Evolutionary conservation across 1,140 invertebrate genomes (phyloP).

Genomic region (Cardiocondyla obscurior): DNA sequence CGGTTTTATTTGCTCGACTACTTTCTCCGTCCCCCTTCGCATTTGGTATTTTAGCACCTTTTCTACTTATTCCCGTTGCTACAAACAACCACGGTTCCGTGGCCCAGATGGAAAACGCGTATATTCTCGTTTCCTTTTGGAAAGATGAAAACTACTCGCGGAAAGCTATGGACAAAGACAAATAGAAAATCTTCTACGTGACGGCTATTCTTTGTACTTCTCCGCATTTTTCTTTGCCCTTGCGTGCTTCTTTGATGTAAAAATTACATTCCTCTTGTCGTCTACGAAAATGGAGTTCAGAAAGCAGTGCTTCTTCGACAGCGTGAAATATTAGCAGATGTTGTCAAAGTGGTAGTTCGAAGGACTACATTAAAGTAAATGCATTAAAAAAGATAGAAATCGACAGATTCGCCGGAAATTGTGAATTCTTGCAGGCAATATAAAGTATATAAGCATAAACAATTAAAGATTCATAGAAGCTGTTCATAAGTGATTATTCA

Average conservation of each 20-base stretch:
- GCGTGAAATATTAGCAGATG: constrained; percentile 25
- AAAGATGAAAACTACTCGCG: constrained; percentile 53
- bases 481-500: constrained; percentile 27
- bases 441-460: not conserved
- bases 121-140: constrained; percentile 41
- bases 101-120: constrained; percentile 37
- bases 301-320: constrained; percentile 20
- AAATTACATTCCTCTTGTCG: constrained; percentile 49
- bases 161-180: constrained; percentile 48
- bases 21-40: constrained; percentile 8
- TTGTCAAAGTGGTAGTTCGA: not conserved
- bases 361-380: not conserved
- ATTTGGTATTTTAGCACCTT: constrained; percentile 47
- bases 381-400: not conserved
- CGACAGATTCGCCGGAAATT: not conserved
- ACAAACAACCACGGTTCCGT: constrained; percentile 4
- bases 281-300: constrained; percentile 25
- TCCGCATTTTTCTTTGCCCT: constrained; percentile 33
- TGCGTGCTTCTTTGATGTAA: constrained; percentile 49
- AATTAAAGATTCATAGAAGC: constrained; percentile 13
- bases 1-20: constrained; percentile 30
- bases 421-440: not conserved
- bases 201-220: constrained; percentile 42
- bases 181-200: constrained; percentile 54
- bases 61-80: constrained; percentile 39